Evolutionary conservation across 35 echinoderm and acorn worm genomes (phyloP), one percentile per base, ranked within the genome.

Genomic region (Heliocidaris tuberculata): DNA sequence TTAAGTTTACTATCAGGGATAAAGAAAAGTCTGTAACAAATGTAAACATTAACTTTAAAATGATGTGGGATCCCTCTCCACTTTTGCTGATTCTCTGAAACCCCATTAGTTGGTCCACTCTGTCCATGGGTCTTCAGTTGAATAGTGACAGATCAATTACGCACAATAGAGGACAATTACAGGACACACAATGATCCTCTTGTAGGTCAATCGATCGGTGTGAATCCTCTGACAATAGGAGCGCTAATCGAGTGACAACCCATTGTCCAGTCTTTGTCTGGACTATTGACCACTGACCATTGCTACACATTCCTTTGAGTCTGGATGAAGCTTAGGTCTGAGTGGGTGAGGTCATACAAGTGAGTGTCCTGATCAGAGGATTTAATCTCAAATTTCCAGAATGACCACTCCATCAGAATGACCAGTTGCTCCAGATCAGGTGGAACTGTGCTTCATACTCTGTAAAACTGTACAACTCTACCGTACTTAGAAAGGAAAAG

Each of bases 111-210:
- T 12, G 15, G 17, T 30, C 85, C 21, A 15, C 85, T 86, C 85
- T 11, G 85, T 47, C 12, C 17, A 32, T 48, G 87, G 19, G 31
- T 24, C 87, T 5, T 48, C 87, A 13, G 29, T 13, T 15, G 87
- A 89, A 89, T 32, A 48, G 31, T 47, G 31, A 89, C 47, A 89
- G 87, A 89, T 89, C 87, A 89, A 89, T 89, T 89, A 89, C 32
- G 4, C 31, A 89, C 87, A 89, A 89, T 17, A 32, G 87, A 32
- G 15, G 87, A 89, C 87, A 89, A 89, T 89, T 89, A 89, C 87
- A 7, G 31, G 2, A 17, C 15, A 47, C 31, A 89, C 87, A 89
- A 89, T 89, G 31, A 48, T 19, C 87, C 31, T n/a, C 47, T 89
- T 32, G 31, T 32, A 47, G 31, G 31, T 32, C 47, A 32, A 89